Conservation (phyloP, 2,888 invertebrate species). For the Drosophila anomalipes region DNA sequence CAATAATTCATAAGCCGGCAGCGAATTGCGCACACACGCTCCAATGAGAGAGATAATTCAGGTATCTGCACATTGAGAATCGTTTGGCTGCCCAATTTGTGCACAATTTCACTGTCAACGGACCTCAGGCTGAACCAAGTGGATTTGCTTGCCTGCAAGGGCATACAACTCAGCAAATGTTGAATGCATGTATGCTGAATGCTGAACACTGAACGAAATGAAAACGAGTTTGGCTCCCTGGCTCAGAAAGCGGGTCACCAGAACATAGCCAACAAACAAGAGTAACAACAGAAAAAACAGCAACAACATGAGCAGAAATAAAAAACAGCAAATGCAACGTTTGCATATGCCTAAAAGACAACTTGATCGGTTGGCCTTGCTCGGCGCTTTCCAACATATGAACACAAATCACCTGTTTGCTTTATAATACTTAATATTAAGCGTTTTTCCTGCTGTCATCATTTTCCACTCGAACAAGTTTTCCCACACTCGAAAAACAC, state of each 20-base stretch:
- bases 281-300: constrained; percentile 14
- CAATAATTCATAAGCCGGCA: constrained; percentile 79
- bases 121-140: constrained; percentile 33
- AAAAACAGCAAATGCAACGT: constrained; percentile 6
- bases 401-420: constrained; percentile 41
- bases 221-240: constrained; percentile 72
- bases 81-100: constrained; percentile 69
- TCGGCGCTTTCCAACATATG: constrained; percentile 55
- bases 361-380: constrained; percentile 60
- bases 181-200: constrained; percentile 25
- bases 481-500: constrained; percentile 72
- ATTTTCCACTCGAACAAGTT: constrained; percentile 70
- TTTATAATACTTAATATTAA: constrained; percentile 42
- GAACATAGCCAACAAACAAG: constrained; percentile 64
- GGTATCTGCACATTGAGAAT: constrained; percentile 36
- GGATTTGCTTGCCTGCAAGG: constrained; percentile 57
- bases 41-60: constrained; percentile 60
- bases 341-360: constrained; percentile 29
- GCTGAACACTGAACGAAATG: constrained; percentile 59
- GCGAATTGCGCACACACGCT: constrained; percentile 59
- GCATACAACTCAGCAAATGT: constrained; percentile 42
- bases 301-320: constrained; percentile 9
- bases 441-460: constrained; percentile 43
- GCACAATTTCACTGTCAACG: constrained; percentile 83
- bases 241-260: constrained; percentile 81